Percentiles rank a stretch among this genome's conserved stretches.
Evolutionary conservation across 2,113 vertebrate genomes (phyloP).

Genomic region (Antennarius striatus): DNA sequence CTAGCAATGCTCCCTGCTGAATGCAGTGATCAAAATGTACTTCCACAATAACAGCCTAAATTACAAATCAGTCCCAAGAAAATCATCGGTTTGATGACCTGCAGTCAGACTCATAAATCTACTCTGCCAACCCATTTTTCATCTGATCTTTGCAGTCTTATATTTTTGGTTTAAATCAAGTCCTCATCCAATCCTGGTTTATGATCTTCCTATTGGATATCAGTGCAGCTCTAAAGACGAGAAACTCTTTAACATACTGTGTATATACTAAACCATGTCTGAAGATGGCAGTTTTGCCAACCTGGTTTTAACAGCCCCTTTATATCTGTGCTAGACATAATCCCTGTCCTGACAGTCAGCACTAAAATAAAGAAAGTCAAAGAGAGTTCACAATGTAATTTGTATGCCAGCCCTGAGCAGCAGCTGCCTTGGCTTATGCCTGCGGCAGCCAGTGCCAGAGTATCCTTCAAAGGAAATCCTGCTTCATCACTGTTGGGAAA

Average conservation of each 20-base stretch:
- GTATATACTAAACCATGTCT: neutral
- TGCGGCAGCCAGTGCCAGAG: constrained; percentile 15
- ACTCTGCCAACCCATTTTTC: neutral
- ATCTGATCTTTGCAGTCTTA: constrained; percentile 10
- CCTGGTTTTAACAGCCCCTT: constrained; percentile 17
- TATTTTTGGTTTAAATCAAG: constrained; percentile 5
- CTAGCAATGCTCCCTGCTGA: too few species aligned
- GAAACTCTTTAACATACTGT: neutral
- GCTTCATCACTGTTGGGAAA: constrained; percentile 12
- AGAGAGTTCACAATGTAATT: constrained; percentile 33
- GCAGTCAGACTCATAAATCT: neutral
- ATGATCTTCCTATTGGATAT: neutral
- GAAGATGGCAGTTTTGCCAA: constrained; percentile 1
- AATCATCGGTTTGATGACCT: too few species aligned
- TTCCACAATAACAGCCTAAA: too few species aligned
- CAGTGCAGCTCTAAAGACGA: neutral
- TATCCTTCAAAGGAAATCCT: constrained; percentile 27
- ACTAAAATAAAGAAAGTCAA: constrained; percentile 21
- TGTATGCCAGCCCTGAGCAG: constrained; percentile 34
- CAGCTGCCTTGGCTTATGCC: constrained; percentile 26
- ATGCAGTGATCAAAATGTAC: too few species aligned
- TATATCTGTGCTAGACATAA: constrained; percentile 8
- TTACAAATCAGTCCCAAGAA: too few species aligned
- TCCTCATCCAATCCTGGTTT: constrained; percentile 9
- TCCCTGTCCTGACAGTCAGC: constrained; percentile 15